Conservation (phyloP, 92 coral and sea anemone species). For the Blastomussa wellsi region DNA sequence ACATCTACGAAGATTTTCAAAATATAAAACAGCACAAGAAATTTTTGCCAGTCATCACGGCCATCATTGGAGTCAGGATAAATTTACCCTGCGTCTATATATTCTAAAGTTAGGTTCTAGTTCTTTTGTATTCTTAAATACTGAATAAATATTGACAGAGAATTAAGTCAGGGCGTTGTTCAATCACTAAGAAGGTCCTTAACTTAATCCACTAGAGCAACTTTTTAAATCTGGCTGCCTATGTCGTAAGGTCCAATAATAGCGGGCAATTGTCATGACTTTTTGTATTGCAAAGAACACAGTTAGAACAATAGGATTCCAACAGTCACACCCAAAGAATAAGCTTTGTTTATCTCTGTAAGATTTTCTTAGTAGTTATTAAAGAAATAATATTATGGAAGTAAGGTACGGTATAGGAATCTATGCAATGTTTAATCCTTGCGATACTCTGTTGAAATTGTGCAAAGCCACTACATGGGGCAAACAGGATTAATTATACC, state of each 20-base stretch:
- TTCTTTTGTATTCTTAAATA: background rate
- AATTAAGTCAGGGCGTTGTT: constrained; percentile 1
- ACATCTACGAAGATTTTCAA: background rate
- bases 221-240: background rate
- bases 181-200: background rate
- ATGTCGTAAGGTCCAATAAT: background rate
- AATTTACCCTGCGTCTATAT: background rate
- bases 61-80: background rate
- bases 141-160: constrained; percentile 19
- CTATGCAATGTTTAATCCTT: constrained; percentile 1
- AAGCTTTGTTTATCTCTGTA: background rate
- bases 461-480: background rate
- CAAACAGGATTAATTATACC: background rate
- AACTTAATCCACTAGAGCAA: background rate
- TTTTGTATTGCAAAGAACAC: background rate
- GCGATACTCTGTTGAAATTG: background rate
- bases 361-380: background rate
- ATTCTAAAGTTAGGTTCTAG: background rate
- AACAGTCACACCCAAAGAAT: background rate
- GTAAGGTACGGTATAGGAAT: background rate
- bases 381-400: background rate
- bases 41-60: background rate
- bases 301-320: background rate
- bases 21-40: background rate
- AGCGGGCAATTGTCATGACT: background rate